Conservation (phyloP, 2,797 vertebrate species). For the Hafferia zeledoni region DNA sequence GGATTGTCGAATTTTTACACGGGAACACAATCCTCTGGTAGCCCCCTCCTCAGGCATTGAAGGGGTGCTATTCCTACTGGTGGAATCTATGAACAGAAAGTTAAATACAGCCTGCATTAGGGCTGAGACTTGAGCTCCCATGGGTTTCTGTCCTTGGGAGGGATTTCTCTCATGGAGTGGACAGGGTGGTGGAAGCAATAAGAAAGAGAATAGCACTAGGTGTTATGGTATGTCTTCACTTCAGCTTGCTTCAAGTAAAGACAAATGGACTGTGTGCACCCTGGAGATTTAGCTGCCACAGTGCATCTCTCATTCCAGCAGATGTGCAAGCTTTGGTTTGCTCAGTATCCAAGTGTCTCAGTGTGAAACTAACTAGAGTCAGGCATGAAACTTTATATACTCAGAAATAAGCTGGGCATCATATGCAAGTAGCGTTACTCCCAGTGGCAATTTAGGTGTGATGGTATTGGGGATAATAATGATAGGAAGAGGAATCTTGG, state of each 20-base stretch:
- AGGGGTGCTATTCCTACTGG: not conserved
- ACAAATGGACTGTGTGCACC: not conserved
- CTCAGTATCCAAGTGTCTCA: not conserved
- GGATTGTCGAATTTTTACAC: rapidly evolving
- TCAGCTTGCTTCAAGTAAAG: not conserved
- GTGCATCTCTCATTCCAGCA: not conserved
- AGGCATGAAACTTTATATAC: not conserved
- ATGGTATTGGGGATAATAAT: not conserved
- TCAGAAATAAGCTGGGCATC: not conserved
- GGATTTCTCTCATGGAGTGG: not conserved
- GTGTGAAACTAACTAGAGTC: not conserved
- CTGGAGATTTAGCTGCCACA: not conserved
- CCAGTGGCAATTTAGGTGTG: not conserved
- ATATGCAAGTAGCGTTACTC: not conserved
- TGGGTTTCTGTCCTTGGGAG: not conserved
- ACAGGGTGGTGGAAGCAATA: not conserved
- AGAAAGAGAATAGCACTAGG: not conserved
- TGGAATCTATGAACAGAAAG: not conserved
- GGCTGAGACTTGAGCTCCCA: not conserved
- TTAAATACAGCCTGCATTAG: not conserved
- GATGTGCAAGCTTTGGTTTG: not conserved
- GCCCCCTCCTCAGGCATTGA: rapidly evolving
- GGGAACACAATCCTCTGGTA: not conserved
- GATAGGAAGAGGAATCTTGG: not conserved
- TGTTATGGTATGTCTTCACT: not conserved